A percentile compares a stretch with the other conserved stretches of the same genome.
phyloP scores from a whole-genome alignment of 2,888 invertebrate genomes.

The Netelia inedita region DNA sequence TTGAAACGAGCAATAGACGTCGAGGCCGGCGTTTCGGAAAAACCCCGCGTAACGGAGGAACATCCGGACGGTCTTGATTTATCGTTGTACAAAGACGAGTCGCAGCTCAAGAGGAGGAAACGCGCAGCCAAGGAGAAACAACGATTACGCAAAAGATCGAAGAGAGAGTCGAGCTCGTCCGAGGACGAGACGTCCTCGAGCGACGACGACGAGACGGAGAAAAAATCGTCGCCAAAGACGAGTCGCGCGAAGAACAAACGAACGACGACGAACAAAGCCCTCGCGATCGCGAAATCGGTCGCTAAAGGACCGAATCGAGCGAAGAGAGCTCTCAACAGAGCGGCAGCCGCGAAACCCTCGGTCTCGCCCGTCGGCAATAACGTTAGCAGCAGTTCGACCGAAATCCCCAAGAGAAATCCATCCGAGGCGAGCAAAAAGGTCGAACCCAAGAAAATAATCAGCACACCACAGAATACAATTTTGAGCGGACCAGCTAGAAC shows the following conservation, averaged over 20 bases:
- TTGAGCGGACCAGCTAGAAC: constrained; percentile 77
- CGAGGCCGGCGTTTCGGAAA: constrained; percentile 90
- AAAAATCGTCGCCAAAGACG: constrained; percentile 75
- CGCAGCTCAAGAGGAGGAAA: constrained; percentile 90
- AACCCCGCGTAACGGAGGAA: constrained; percentile 90
- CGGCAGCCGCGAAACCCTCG: constrained; percentile 63
- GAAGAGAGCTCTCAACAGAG: constrained; percentile 82
- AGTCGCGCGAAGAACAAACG: constrained; percentile 72
- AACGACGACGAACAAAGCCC: constrained; percentile 76
- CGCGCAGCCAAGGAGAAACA: constrained; percentile 84
- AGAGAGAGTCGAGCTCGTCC: constrained; percentile 75
- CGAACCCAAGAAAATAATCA: constrained; percentile 77
- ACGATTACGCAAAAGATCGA: constrained; percentile 78
- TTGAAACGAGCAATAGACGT: constrained; percentile 93
- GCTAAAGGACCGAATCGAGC: constrained; percentile 82
- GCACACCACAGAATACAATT: constrained; percentile 73
- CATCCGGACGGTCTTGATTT: constrained; percentile 95
- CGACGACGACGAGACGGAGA: constrained; percentile 70
- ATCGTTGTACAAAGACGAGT: constrained; percentile 93
- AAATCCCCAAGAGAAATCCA: constrained; percentile 60
- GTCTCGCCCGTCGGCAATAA: constrained; percentile 61
- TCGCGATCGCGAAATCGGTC: constrained; percentile 80
- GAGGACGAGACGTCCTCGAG: constrained; percentile 74
- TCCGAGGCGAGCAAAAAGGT: constrained; percentile 75
- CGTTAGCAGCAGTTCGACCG: constrained; percentile 67